These are phyloP conservation scores for Pherbina coryleti DNA, from an alignment of 2,888 invertebrate species.

Conservation along the genomic window DNA sequence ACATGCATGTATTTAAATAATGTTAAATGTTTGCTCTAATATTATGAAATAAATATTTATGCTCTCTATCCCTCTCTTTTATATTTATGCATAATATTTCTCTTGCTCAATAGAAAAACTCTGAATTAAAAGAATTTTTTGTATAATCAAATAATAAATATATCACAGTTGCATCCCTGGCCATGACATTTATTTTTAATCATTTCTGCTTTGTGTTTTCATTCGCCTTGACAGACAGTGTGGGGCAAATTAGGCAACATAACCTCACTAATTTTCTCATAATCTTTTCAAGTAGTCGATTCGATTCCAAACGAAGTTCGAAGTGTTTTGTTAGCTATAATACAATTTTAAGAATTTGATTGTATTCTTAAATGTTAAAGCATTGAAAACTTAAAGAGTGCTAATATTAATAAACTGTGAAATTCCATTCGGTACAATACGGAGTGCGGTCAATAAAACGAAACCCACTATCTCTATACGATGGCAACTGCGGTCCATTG, in stretches of 20 bases:
- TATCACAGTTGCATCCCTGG: constrained; percentile 37
- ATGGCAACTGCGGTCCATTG: background rate
- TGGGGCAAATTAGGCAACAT: constrained; percentile 42
- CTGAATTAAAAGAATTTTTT: no score
- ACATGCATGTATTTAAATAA: no score
- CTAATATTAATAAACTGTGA: no score
- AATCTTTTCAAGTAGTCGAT: constrained; percentile 34
- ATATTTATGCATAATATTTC: no score
- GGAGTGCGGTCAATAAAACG: no score
- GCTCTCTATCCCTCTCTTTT: no score
- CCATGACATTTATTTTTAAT: constrained; percentile 29
- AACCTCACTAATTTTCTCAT: constrained; percentile 49
- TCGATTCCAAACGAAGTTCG: constrained; percentile 20
- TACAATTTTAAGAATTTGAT: background rate
- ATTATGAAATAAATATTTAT: no score
- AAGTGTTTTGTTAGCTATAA: background rate
- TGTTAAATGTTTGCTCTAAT: no score
- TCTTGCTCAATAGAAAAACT: no score
- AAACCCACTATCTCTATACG: background rate
- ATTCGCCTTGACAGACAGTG: constrained; percentile 38
- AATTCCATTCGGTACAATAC: background rate
- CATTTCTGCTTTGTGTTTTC: constrained; percentile 19
- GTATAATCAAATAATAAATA: no score
- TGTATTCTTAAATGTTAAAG: background rate
- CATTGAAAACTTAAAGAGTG: no score